Conservation (phyloP, 1,140 invertebrate genomes). For the Cotesia typhae region DNA sequence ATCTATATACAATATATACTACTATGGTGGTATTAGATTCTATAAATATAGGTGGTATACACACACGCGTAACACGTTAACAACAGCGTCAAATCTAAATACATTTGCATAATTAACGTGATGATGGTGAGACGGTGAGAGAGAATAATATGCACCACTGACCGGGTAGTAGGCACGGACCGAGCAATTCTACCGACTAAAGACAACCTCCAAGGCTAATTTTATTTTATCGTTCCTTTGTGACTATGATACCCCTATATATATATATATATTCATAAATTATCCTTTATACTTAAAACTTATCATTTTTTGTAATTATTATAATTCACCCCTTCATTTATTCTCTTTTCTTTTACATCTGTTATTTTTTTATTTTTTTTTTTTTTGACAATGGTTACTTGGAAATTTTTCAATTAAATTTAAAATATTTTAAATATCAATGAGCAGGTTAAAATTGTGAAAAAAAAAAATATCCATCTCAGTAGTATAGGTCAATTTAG, state of each 20-base stretch:
- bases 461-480: too few species aligned
- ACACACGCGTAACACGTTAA: slow-evolving; percentile 44
- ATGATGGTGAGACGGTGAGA: slow-evolving; percentile 34
- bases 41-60: slow-evolving; percentile 30
- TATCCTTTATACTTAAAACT: too few species aligned
- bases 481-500: too few species aligned
- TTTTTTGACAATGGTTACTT: not conserved
- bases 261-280: too few species aligned
- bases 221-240: too few species aligned
- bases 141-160: slow-evolving; percentile 29
- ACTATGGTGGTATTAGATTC: not conserved
- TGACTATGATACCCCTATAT: too few species aligned
- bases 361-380: too few species aligned
- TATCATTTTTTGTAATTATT: not conserved
- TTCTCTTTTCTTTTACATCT: not conserved
- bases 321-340: slow-evolving; percentile 6
- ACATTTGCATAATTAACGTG: slow-evolving; percentile 55
- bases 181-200: not conserved
- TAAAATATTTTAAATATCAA: too few species aligned
- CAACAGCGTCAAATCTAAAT: slow-evolving; percentile 50
- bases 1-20: too few species aligned
- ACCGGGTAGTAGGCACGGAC: slow-evolving; percentile 16
- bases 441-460: too few species aligned
- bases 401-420: too few species aligned
- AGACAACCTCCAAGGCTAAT: too few species aligned